Percentiles rank a stretch among this genome's conserved stretches.
Conservation (phyloP, 2,888 invertebrate genomes). For the Himalopsyche japonica region DNA sequence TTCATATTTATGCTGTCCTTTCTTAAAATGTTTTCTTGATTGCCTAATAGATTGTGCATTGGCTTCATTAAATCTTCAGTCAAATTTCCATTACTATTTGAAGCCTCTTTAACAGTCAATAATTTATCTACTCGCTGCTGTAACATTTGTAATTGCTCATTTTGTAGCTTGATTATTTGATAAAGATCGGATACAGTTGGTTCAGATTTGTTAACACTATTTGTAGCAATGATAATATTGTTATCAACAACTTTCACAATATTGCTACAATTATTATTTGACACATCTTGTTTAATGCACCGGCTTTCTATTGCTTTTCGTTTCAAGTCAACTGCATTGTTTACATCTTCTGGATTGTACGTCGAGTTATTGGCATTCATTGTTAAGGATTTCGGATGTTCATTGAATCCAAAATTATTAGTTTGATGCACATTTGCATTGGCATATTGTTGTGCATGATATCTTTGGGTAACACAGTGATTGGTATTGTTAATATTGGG, state of each 20-base stretch:
- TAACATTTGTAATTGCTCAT: constrained; percentile 65
- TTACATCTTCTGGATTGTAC: background rate
- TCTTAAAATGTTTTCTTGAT: background rate
- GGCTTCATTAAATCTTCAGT: background rate
- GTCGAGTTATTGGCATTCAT: background rate
- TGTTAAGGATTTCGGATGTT: background rate
- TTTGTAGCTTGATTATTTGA: constrained; percentile 68
- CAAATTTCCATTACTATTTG: background rate
- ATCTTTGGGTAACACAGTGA: background rate
- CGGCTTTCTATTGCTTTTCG: constrained; percentile 15
- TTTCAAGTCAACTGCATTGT: constrained; percentile 21
- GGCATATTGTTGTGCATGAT: background rate
- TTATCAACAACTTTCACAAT: background rate
- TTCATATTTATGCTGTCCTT: constrained; percentile 15
- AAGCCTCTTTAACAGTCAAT: constrained; percentile 44
- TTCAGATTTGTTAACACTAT: constrained; percentile 44
- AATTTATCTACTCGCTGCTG: constrained; percentile 68
- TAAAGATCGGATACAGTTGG: constrained; percentile 64
- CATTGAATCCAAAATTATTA: background rate
- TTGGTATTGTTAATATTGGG: background rate
- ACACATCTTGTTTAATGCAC: background rate
- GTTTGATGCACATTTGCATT: background rate
- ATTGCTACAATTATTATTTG: background rate
- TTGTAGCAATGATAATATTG: background rate
- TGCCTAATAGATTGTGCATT: background rate